Conservation (phyloP, 2,113 vertebrate genomes). For the Oxyura jamaicensis region DNA sequence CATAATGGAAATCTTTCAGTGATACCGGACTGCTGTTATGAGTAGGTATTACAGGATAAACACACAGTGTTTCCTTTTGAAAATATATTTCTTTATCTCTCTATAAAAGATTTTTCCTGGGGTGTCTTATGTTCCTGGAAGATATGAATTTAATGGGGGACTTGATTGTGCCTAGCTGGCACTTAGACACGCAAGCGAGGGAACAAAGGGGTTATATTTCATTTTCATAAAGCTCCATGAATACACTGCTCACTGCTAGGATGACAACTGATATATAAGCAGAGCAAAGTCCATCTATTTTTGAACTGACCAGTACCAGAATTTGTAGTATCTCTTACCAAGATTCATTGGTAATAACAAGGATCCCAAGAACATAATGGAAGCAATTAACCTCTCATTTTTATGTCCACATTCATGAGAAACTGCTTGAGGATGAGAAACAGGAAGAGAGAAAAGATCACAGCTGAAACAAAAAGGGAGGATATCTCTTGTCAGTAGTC, state of each 20-base stretch:
- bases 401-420: background rate
- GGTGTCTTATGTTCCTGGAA: background rate
- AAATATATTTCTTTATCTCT: background rate
- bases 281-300: background rate
- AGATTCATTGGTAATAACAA: background rate
- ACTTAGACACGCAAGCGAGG: background rate
- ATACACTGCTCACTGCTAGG: background rate
- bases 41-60: slow-evolving; percentile 15
- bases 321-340: background rate
- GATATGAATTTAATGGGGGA: background rate
- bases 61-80: background rate
- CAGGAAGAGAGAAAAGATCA: background rate
- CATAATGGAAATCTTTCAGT: slow-evolving; percentile 31
- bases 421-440: background rate
- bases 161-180: background rate
- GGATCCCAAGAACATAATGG: background rate
- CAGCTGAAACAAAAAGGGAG: background rate
- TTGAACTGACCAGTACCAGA: background rate
- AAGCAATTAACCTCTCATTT: slow-evolving; percentile 35
- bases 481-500: background rate
- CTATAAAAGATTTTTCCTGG: background rate
- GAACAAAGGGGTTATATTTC: background rate
- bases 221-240: background rate
- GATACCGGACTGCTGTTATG: background rate
- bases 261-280: background rate